A percentile compares a stretch with the other conserved stretches of the same genome.
These are phyloP conservation scores for Formica selysi DNA, from an alignment of 1,140 invertebrate species.

Conservation along the genomic window DNA sequence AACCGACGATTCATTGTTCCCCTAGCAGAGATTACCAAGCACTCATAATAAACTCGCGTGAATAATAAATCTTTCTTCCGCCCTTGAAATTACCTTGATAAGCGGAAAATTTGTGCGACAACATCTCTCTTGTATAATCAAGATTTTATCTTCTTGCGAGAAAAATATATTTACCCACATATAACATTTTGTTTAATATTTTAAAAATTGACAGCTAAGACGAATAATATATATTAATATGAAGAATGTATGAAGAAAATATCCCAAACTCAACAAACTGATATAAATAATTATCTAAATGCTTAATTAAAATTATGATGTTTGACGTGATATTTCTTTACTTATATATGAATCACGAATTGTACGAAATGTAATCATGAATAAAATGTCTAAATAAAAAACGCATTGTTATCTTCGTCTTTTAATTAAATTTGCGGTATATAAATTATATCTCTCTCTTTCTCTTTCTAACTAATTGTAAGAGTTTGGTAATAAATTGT, in stretches of 20 bases:
- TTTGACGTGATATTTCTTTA: not conserved
- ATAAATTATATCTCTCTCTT: constrained; percentile 4
- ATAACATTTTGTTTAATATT: not conserved
- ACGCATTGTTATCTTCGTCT: not conserved
- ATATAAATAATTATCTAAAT: not conserved
- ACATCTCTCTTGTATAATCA: not conserved
- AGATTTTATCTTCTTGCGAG: not conserved
- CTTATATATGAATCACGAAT: not conserved
- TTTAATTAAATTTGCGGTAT: not conserved
- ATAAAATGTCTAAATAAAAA: not conserved
- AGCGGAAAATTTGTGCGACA: constrained; percentile 32
- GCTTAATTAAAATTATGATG: constrained; percentile 26
- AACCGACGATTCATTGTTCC: constrained; percentile 8
- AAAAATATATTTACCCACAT: not conserved
- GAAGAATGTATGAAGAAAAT: not conserved
- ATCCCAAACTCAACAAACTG: not conserved
- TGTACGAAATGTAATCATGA: constrained; percentile 5
- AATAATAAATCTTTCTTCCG: constrained; percentile 54
- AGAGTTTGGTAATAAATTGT: not conserved
- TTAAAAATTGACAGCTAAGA: not conserved
- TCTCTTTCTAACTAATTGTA: not conserved
- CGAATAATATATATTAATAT: not conserved
- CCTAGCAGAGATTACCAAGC: constrained; percentile 47
- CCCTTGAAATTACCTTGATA: constrained; percentile 57
- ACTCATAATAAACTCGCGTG: constrained; percentile 56